A percentile compares a stretch with the other conserved stretches of the same genome.
phyloP scores from a whole-genome alignment of 1,140 invertebrate species.

The Sinella curviseta region DNA sequence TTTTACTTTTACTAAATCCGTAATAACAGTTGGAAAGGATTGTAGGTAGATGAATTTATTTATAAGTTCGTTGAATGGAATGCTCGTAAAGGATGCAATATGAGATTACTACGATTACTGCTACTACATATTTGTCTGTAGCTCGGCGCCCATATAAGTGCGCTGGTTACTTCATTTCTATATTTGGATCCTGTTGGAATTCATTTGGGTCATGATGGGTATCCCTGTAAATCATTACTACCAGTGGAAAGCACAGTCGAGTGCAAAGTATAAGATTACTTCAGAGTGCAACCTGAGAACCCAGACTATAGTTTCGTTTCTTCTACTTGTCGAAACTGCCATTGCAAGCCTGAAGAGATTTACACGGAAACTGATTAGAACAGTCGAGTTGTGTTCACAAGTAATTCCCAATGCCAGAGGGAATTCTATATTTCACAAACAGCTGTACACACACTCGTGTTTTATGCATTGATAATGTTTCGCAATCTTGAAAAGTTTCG shows the following conservation, averaged over 20 bases:
- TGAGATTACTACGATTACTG: too few species aligned
- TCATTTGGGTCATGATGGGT: neutral
- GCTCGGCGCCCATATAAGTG: too few species aligned
- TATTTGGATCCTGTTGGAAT: neutral
- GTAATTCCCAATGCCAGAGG: neutral
- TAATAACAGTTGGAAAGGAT: neutral
- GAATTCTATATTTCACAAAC: neutral
- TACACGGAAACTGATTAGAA: neutral
- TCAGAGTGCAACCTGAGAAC: neutral
- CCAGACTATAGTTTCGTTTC: neutral
- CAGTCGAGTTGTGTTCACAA: neutral
- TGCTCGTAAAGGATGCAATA: too few species aligned
- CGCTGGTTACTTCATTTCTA: too few species aligned
- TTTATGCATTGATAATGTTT: too few species aligned
- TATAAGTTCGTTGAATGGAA: too few species aligned
- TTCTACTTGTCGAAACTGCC: neutral
- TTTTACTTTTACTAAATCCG: neutral
- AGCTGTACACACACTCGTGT: too few species aligned
- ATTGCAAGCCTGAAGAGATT: neutral
- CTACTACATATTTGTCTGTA: too few species aligned
- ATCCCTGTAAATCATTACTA: neutral
- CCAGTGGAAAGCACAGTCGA: neutral
- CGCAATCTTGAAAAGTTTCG: too few species aligned
- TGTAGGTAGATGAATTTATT: too few species aligned
- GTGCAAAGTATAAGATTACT: neutral